Conservation (phyloP, 2,113 vertebrate species). For the Martes martes region DNA sequence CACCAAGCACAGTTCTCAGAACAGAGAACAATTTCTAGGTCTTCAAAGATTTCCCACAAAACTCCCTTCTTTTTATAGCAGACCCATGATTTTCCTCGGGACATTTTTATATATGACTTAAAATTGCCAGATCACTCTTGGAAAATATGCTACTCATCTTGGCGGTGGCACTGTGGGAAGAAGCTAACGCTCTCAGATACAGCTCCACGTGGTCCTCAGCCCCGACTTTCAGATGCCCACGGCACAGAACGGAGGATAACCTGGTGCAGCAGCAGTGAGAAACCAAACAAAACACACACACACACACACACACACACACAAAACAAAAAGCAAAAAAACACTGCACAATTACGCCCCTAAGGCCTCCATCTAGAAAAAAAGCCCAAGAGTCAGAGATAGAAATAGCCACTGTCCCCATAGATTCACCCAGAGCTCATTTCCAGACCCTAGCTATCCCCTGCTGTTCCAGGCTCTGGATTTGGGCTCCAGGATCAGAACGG, state of each 20-base stretch:
- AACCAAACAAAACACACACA: background rate
- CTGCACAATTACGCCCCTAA: background rate
- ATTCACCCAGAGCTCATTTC: background rate
- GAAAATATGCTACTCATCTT: background rate
- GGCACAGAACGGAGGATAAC: background rate
- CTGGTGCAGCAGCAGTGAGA: background rate
- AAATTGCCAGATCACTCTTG: background rate
- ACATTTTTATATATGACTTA: conserved; percentile 18
- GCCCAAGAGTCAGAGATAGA: background rate
- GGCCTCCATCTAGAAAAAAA: background rate
- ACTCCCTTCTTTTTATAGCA: background rate
- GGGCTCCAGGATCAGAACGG: background rate
- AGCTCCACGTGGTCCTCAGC: background rate
- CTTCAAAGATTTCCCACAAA: background rate
- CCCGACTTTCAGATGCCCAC: background rate
- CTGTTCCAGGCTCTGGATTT: background rate
- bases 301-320: too few relatives aligned
- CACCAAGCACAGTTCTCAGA: background rate
- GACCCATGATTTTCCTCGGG: background rate
- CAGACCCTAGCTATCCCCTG: background rate
- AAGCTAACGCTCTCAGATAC: background rate
- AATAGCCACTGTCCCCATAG: background rate
- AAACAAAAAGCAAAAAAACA: background rate
- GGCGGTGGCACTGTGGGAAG: background rate
- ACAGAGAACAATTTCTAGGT: background rate